Base-by-base conservation (phyloP, 2,113 vertebrate genomes). In the Thryonomys swinderianus region DNA sequence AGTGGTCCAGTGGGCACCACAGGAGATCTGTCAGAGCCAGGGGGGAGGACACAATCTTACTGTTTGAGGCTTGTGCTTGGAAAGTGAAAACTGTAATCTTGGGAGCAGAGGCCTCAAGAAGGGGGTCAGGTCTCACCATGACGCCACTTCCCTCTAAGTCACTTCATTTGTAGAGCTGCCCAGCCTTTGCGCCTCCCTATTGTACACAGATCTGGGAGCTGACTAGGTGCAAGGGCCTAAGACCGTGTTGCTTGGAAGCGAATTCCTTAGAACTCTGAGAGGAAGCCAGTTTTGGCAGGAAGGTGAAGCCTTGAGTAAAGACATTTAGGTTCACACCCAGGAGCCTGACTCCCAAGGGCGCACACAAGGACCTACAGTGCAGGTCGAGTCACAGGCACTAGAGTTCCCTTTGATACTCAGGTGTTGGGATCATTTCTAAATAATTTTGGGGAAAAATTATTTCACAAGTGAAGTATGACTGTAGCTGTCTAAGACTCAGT, bases 221-320 rank as follows among this genome's bases (percentile, higher is more conserved):
- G 76, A 67, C 21, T 66, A 1, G 42, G 83, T 40, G 1, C 0
- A 2, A 32, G 37, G 55, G 13, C 32, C 18, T 4, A 4, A 66
- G 45, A 40, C 25, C 53, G 85, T 34, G 62, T 69, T 61, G 69
- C 30, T 78, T 55, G 71, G 40, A n/a, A 37, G 66, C 13, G 51
- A 71, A 83, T 85, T 93, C 57, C 59, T 91, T 53, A 87, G 48
- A 85, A 87, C n/a, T 79, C 82, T 21, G 21, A 48, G 66, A 59
- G 17, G 55, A 40, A 18, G 12, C 21, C 51, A 32, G 62, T 73
- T 42, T 89, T 25, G 17, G 51, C 71, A 76, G 57, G 48, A 40
- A 76, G 76, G 62, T 0, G 30, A 57, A n/a, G 27, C 34, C 2
- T 1, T 4, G 18, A 30, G 7, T n/a, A 53, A 34, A 27, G 23